A percentile compares a stretch with the other conserved stretches of the same genome.
Conservation (phyloP, 2,797 vertebrate genomes). For the Cryptoblepharus egeriae region DNA sequence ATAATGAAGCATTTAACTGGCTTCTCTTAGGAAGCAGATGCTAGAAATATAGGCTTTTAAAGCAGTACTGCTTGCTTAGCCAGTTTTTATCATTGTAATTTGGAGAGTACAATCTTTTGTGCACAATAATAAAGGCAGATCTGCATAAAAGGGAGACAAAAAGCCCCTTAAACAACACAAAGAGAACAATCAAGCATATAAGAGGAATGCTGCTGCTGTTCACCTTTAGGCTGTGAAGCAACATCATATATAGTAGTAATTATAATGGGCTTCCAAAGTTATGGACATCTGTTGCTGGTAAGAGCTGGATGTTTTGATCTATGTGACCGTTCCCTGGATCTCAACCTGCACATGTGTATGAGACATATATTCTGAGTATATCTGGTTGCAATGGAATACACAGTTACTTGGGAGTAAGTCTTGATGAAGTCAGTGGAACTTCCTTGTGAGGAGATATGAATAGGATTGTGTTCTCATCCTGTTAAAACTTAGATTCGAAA, state of each 20-base stretch:
- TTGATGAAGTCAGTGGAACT: neutral
- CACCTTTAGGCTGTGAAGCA: too few species aligned
- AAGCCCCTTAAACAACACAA: neutral
- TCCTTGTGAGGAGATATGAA: too few species aligned
- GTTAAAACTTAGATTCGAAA: neutral
- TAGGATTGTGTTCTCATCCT: neutral
- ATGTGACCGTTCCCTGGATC: too few species aligned
- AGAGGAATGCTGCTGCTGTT: neutral
- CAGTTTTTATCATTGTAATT: constrained; percentile 40
- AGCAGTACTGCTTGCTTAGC: constrained; percentile 18
- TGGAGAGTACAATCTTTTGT: constrained; percentile 44
- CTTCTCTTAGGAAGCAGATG: constrained; percentile 11
- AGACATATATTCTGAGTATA: too few species aligned
- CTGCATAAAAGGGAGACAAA: neutral
- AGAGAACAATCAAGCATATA: neutral
- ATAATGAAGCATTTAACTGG: constrained; percentile 26
- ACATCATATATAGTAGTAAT: too few species aligned
- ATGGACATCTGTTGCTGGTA: too few species aligned
- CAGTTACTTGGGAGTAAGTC: neutral
- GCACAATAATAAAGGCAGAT: constrained; percentile 53
- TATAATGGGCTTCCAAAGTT: too few species aligned
- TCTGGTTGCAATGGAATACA: too few species aligned
- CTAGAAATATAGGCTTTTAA: constrained; percentile 10
- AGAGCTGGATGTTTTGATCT: too few species aligned
- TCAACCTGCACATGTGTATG: too few species aligned